phyloP scores from a whole-genome alignment of 2,113 vertebrate species.

The Aegypius monachus region DNA sequence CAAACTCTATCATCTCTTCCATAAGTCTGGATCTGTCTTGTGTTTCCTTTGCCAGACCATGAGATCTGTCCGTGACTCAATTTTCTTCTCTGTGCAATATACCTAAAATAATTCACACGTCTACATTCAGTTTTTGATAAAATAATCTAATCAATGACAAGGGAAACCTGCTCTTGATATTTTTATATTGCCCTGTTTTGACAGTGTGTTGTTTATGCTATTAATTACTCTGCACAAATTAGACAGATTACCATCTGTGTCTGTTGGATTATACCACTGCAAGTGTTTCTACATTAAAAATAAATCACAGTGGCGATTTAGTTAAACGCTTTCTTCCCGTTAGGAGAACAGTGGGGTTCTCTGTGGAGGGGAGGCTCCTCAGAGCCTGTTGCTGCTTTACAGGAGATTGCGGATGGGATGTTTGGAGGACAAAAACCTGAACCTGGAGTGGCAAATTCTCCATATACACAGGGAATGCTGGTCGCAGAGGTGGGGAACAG shows the following conservation, averaged over 20 bases:
- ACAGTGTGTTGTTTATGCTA: background rate
- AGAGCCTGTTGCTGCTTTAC: background rate
- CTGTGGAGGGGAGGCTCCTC: background rate
- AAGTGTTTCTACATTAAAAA: background rate
- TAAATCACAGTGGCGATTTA: background rate
- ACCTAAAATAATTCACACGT: background rate
- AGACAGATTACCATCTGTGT: background rate
- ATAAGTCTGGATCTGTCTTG: background rate
- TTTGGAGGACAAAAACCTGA: background rate
- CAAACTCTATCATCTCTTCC: background rate
- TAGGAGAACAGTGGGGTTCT: background rate
- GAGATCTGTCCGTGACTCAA: background rate
- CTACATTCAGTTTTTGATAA: background rate
- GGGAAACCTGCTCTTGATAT: background rate
- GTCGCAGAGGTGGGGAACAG: background rate
- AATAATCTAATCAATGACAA: background rate
- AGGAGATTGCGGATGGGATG: background rate
- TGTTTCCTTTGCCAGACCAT: background rate
- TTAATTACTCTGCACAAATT: background rate
- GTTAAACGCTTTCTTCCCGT: background rate
- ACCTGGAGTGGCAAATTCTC: background rate
- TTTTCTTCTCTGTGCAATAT: background rate
- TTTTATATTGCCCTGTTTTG: background rate
- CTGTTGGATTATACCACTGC: background rate
- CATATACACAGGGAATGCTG: background rate